Conservation (phyloP, 2,113 vertebrate species). For the Passer domesticus region DNA sequence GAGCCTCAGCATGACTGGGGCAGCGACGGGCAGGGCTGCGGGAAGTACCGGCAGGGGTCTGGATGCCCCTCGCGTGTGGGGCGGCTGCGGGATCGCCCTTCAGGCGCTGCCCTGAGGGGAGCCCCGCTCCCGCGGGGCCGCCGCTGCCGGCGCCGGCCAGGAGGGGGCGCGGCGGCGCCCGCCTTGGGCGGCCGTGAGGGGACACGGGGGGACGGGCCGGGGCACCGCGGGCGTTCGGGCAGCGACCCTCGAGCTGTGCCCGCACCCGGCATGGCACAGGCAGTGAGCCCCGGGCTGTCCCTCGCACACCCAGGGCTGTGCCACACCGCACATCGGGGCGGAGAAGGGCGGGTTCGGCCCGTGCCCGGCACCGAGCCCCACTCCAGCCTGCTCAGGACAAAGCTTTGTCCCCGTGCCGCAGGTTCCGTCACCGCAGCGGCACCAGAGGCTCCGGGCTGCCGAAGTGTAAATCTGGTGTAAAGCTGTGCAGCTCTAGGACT, state of each 20-base stretch:
- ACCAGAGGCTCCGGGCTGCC: neutral
- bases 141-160: neutral
- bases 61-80: rapidly evolving
- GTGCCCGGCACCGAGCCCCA: neutral
- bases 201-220: rapidly evolving
- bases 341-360: neutral
- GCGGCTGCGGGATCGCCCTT: rapidly evolving
- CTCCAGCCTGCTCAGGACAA: rapidly evolving
- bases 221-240: neutral
- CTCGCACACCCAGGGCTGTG: neutral
- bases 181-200: neutral
- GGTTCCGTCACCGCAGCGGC: neutral
- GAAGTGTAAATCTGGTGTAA: neutral
- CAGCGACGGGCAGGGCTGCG: neutral
- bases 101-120: neutral
- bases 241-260: too few species aligned
- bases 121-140: neutral
- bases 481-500: neutral
- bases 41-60: neutral
- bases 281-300: neutral
- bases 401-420: neutral
- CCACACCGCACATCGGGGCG: too few species aligned
- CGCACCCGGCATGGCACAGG: neutral
- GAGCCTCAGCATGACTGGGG: neutral
- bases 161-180: neutral